A percentile compares a stretch with the other conserved stretches of the same genome.
Evolutionary conservation across 2,888 invertebrate genomes (phyloP).

Genomic region (Trypoxylon attenuatum): DNA sequence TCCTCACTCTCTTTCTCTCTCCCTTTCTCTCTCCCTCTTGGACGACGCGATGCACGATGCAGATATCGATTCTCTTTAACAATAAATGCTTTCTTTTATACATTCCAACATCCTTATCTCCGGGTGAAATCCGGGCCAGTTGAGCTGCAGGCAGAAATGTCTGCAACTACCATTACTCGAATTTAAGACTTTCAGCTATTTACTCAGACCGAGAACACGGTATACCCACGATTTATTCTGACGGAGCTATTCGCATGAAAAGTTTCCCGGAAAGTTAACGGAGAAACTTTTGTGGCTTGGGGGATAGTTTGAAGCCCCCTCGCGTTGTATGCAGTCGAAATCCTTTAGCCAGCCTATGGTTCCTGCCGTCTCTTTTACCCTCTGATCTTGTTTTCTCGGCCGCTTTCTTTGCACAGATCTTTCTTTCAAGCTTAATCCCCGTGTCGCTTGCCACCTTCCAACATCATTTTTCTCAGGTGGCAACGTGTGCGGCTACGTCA

Average conservation of each 20-base stretch:
- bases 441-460: constrained; percentile 45
- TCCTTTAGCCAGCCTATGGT: constrained; percentile 25
- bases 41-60: not conserved
- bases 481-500: constrained; percentile 54
- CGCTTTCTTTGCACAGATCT: constrained; percentile 18
- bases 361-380: constrained; percentile 2
- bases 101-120: not conserved
- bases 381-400: constrained; percentile 47
- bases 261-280: constrained; percentile 44
- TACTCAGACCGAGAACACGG: not conserved
- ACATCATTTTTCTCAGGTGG: constrained; percentile 61
- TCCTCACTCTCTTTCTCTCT: not conserved
- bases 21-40: not conserved
- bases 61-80: not conserved
- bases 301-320: constrained; percentile 34
- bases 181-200: not conserved
- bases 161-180: no score
- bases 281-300: constrained; percentile 40
- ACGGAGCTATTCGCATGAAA: constrained; percentile 35
- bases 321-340: constrained; percentile 43
- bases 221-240: constrained; percentile 39
- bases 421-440: constrained; percentile 11
- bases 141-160: no score
- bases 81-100: not conserved
- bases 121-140: no score